These are phyloP conservation scores for Pocillopora meandrina DNA, from an alignment of 92 coral and sea anemone species.

Conservation along the genomic window DNA sequence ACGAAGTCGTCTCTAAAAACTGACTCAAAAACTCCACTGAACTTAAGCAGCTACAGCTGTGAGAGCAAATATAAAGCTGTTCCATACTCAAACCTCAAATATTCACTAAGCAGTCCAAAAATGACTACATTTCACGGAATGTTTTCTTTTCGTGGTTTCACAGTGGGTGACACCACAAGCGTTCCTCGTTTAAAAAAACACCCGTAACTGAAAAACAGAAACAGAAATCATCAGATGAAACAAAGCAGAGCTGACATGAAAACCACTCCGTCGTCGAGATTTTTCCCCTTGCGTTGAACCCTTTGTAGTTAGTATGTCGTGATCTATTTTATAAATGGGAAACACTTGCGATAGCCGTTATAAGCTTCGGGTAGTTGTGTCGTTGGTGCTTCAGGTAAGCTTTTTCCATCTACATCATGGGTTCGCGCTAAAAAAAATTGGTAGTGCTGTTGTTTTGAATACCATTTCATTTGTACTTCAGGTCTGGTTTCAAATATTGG, in stretches of 20 bases:
- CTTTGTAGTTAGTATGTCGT: not conserved
- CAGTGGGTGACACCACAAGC: not conserved
- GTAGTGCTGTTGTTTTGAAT: not conserved
- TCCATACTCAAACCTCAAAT: not conserved
- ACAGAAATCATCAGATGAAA: not conserved
- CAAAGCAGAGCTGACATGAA: not conserved
- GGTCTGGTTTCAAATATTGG: conserved; percentile 18
- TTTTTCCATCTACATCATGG: not conserved
- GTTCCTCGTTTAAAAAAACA: not conserved
- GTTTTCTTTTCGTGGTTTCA: conserved; percentile 30
- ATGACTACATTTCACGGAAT: not conserved
- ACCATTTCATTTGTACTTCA: not conserved
- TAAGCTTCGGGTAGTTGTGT: not conserved
- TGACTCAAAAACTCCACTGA: no score
- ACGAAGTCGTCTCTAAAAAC: no score
- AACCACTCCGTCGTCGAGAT: not conserved
- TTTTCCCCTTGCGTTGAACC: not conserved
- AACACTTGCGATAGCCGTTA: not conserved
- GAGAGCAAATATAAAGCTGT: not conserved
- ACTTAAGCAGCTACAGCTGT: not conserved
- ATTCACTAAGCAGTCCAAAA: not conserved
- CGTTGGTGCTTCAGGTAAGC: conserved; percentile 31
- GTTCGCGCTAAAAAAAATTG: not conserved
- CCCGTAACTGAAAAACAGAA: conserved; percentile 23
- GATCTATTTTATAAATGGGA: not conserved